These are phyloP conservation scores for Argopecten irradians DNA, from an alignment of 1,140 invertebrate genomes.

Conservation along the genomic window DNA sequence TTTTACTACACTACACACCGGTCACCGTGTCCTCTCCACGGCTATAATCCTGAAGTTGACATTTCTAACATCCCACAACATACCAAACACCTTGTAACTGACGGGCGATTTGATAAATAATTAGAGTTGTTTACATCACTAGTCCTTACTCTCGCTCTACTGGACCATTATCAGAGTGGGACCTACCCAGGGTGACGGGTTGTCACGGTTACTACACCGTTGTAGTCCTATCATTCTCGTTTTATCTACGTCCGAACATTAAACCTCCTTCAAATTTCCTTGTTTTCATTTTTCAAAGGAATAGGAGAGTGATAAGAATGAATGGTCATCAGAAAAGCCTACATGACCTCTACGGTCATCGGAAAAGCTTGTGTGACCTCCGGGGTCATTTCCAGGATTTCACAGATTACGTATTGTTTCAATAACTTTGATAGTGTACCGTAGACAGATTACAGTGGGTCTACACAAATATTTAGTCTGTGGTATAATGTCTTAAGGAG, in stretches of 20 bases:
- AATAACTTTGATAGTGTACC: not conserved
- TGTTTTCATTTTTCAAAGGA: constrained; percentile 17
- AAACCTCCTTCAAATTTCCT: not conserved
- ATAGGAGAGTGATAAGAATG: constrained; percentile 4
- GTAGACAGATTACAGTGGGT: not conserved
- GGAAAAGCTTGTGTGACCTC: constrained; percentile 19
- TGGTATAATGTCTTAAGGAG: not conserved
- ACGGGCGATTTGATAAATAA: constrained; percentile 16
- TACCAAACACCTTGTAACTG: constrained; percentile 21
- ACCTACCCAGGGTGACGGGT: not conserved
- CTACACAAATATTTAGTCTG: constrained; percentile 22
- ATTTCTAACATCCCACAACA: constrained; percentile 17
- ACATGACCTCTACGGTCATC: not conserved
- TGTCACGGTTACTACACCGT: not conserved
- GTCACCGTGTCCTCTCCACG: not conserved
- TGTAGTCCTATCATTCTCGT: not conserved
- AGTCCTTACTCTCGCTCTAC: not conserved
- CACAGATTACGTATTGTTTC: constrained; percentile 15
- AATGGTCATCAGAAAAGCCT: constrained; percentile 20
- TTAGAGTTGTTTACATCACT: not conserved
- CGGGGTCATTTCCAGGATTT: constrained; percentile 13
- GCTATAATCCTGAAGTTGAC: not conserved
- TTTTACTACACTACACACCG: not conserved
- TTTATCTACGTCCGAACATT: not conserved
- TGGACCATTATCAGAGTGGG: not conserved